Evolutionary conservation across 2,888 invertebrate genomes (phyloP).

Genomic region (Melipona beecheii): DNA sequence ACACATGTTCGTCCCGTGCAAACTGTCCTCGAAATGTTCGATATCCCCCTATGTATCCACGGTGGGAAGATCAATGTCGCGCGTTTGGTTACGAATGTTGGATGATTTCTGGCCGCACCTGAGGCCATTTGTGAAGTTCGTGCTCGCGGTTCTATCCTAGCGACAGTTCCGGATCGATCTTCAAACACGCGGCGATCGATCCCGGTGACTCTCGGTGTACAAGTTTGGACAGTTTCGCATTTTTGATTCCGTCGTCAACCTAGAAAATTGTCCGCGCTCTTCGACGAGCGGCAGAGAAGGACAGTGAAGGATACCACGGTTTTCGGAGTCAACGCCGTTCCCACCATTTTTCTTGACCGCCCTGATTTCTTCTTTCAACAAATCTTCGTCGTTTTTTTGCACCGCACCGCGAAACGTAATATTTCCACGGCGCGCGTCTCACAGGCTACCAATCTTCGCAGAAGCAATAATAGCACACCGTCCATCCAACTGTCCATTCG

Average conservation of each 20-base stretch:
- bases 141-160: slow-evolving; percentile 48
- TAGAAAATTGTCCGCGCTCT: slow-evolving; percentile 8
- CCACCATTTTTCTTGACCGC: slow-evolving; percentile 36
- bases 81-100: slow-evolving; percentile 73
- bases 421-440: slow-evolving; percentile 78
- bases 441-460: slow-evolving; percentile 80
- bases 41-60: slow-evolving; percentile 76
- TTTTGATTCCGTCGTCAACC: slow-evolving; percentile 20
- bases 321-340: slow-evolving; percentile 19
- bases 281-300: not conserved
- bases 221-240: slow-evolving; percentile 27
- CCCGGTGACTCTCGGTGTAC: not conserved
- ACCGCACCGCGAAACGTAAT: slow-evolving; percentile 77
- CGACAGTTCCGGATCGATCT: slow-evolving; percentile 54
- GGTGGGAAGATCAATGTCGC: slow-evolving; percentile 80
- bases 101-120: slow-evolving; percentile 80
- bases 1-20: slow-evolving; percentile 81
- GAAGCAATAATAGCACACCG: slow-evolving; percentile 81
- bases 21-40: slow-evolving; percentile 81
- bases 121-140: slow-evolving; percentile 76
- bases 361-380: slow-evolving; percentile 66
- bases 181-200: slow-evolving; percentile 26
- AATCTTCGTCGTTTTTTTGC: slow-evolving; percentile 70
- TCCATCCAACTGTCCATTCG: slow-evolving; percentile 80
- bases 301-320: not conserved